These are phyloP conservation scores for Drosophila nigricruria DNA, from an alignment of 2,888 invertebrate genomes.

Conservation along the genomic window DNA sequence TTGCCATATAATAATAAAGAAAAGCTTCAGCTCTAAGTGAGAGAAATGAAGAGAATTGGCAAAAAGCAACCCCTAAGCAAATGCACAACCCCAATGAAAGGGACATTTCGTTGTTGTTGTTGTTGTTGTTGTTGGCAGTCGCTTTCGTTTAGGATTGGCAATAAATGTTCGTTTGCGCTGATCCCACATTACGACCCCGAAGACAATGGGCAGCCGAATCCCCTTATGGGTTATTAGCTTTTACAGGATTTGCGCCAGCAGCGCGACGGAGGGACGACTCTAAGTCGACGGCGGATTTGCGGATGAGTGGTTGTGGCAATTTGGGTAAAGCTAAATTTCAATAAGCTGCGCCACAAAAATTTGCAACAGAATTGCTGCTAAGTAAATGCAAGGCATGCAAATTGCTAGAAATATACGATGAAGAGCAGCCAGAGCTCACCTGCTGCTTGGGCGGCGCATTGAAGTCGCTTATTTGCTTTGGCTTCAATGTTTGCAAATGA, in stretches of 20 bases:
- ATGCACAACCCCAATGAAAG: constrained; percentile 20
- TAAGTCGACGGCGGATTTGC: neutral
- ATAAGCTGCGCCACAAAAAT: constrained; percentile 56
- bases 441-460: constrained; percentile 82
- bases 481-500: constrained; percentile 89
- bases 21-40: constrained; percentile 26
- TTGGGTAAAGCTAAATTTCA: constrained; percentile 35
- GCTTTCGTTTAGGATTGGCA: constrained; percentile 69
- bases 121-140: constrained; percentile 35
- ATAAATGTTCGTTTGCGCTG: constrained; percentile 82
- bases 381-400: constrained; percentile 80
- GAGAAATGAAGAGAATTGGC: neutral
- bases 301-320: constrained; percentile 26
- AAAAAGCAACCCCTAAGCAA: constrained; percentile 28
- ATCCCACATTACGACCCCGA: constrained; percentile 82
- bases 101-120: constrained; percentile 10
- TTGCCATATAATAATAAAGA: constrained; percentile 3
- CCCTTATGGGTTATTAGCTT: constrained; percentile 83
- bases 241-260: constrained; percentile 61
- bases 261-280: constrained; percentile 7
- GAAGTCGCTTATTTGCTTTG: constrained; percentile 86
- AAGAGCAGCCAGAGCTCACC: constrained; percentile 60
- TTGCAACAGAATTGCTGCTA: constrained; percentile 79
- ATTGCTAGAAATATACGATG: constrained; percentile 43
- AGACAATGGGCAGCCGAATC: constrained; percentile 78